Evolutionary conservation across 2,888 invertebrate genomes (phyloP).

Genomic region (Drosophila demipolita): DNA sequence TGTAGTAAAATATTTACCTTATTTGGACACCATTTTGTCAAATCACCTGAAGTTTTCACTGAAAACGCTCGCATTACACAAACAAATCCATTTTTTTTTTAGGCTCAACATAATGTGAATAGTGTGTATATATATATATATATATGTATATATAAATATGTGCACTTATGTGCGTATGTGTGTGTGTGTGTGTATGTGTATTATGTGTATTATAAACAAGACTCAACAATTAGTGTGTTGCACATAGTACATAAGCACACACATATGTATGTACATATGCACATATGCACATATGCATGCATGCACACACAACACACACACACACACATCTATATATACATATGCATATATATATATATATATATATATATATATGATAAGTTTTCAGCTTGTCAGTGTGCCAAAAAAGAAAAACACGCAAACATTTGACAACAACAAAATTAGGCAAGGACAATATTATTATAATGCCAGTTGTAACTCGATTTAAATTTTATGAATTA

Average conservation of each 20-base stretch:
- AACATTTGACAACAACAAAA: slow-evolving; percentile 56
- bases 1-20: slow-evolving; percentile 73
- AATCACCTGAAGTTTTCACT: slow-evolving; percentile 74
- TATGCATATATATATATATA: slow-evolving; percentile 9
- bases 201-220: slow-evolving; percentile 64
- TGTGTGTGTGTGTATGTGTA: slow-evolving; percentile 32
- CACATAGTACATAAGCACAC: slow-evolving; percentile 21
- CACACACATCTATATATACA: neutral
- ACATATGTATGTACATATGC: slow-evolving; percentile 26
- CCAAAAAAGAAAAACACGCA: slow-evolving; percentile 57
- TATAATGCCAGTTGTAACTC: slow-evolving; percentile 14
- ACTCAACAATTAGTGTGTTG: slow-evolving; percentile 71
- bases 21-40: slow-evolving; percentile 61
- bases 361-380: slow-evolving; percentile 23
- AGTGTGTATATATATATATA: slow-evolving; percentile 20
- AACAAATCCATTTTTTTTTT: slow-evolving; percentile 43
- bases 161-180: slow-evolving; percentile 2
- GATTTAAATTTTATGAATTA: slow-evolving; percentile 7
- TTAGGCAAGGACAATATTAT: slow-evolving; percentile 19
- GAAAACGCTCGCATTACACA: slow-evolving; percentile 74
- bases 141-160: slow-evolving; percentile 15
- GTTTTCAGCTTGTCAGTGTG: slow-evolving; percentile 33
- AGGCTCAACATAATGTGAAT: slow-evolving; percentile 62
- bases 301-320: slow-evolving; percentile 6
- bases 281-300: no score